Percentiles rank a stretch among this genome's conserved stretches.
phyloP scores from a whole-genome alignment of 2,797 vertebrate species.

The Hippocampus kuda region DNA sequence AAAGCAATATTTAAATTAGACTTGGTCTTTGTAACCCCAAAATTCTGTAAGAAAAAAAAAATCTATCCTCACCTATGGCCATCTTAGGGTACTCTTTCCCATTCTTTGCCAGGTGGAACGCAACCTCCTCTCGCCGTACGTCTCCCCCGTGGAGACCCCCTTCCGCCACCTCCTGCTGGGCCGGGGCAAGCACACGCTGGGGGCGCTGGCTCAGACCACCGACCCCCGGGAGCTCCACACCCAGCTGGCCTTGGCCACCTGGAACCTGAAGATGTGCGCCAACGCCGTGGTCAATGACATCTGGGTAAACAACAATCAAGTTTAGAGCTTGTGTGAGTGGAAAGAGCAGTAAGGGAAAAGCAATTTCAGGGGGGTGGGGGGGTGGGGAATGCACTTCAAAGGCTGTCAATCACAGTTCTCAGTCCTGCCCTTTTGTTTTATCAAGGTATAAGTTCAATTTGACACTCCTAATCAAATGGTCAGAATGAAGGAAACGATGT shows the following conservation, averaged over 20 bases:
- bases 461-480: background rate
- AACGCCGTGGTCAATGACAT: slow-evolving; percentile 75
- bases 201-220: slow-evolving; percentile 59
- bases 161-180: slow-evolving; percentile 88
- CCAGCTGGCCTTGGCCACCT: slow-evolving; percentile 80
- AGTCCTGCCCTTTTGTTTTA: slow-evolving; percentile 10
- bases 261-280: slow-evolving; percentile 84
- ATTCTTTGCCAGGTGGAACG: slow-evolving; percentile 73
- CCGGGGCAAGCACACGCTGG: slow-evolving; percentile 74
- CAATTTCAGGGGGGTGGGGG: background rate
- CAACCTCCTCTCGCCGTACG: slow-evolving; percentile 79
- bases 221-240: slow-evolving; percentile 63
- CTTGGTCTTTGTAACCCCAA: no score
- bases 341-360: background rate
- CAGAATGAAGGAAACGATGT: background rate
- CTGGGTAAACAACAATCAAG: slow-evolving; percentile 75
- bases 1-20: no score
- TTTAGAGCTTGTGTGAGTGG: slow-evolving; percentile 35
- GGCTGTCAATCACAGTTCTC: slow-evolving; percentile 21
- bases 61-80: no score
- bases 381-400: slow-evolving; percentile 26
- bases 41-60: no score
- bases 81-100: no score
- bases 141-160: slow-evolving; percentile 70
- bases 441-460: background rate